phyloP scores from a whole-genome alignment of 2,113 vertebrate species.

The Saguinus imperator region DNA sequence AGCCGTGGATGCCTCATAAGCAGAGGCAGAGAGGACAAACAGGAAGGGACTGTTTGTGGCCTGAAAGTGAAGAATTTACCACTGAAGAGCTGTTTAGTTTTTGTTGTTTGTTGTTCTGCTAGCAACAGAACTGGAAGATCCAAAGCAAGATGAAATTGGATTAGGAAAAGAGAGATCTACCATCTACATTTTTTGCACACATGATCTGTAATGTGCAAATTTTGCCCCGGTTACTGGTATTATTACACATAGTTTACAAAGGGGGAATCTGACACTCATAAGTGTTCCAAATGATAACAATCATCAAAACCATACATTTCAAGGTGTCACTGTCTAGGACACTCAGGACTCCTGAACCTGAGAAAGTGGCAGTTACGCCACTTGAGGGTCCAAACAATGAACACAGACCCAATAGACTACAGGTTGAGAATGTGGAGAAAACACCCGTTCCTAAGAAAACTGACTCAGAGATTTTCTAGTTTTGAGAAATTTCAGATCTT shows the following conservation, averaged over 20 bases:
- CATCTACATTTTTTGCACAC: not conserved
- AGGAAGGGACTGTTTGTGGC: not conserved
- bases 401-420: not conserved
- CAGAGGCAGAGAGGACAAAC: too few species aligned
- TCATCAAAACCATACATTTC: not conserved
- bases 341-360: not conserved
- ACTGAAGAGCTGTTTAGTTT: not conserved
- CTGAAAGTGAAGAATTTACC: not conserved
- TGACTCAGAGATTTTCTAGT: not conserved
- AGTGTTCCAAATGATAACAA: not conserved
- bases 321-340: not conserved
- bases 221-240: not conserved
- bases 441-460: not conserved
- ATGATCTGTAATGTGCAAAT: not conserved
- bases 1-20: too few species aligned
- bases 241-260: not conserved
- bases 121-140: not conserved
- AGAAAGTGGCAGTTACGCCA: not conserved
- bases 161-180: not conserved
- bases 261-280: not conserved
- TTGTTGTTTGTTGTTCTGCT: not conserved
- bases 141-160: not conserved
- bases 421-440: not conserved
- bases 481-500: not conserved
- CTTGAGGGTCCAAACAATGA: not conserved